These are phyloP conservation scores for Pangasius sanitwongsei DNA, from an alignment of 2,797 vertebrate species.

Conservation along the genomic window DNA sequence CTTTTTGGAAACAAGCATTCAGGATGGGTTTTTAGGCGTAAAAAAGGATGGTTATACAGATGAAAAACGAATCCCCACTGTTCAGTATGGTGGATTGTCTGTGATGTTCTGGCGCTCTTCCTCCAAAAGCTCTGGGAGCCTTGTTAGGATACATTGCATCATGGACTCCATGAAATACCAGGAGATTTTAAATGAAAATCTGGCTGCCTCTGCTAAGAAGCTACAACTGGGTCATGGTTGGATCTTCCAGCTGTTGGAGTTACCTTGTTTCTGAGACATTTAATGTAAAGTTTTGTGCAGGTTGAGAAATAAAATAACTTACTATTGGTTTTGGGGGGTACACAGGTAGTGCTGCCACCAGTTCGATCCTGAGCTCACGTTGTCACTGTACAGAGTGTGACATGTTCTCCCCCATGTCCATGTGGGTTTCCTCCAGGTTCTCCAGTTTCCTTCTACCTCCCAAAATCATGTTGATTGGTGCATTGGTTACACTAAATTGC, in stretches of 20 bases:
- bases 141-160: background rate
- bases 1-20: background rate
- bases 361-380: too few species aligned
- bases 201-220: background rate
- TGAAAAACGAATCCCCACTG: background rate
- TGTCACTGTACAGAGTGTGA: too few species aligned
- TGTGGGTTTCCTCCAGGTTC: background rate
- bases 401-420: too few species aligned
- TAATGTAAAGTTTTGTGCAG: conserved; percentile 5
- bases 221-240: background rate
- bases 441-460: background rate
- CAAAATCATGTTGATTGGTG: background rate
- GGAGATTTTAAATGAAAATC: background rate
- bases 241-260: background rate
- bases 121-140: background rate
- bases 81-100: background rate
- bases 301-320: background rate
- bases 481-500: background rate
- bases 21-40: background rate
- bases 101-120: too few species aligned
- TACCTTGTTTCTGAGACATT: background rate
- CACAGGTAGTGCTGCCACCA: background rate
- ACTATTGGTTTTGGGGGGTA: background rate
- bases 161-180: background rate
- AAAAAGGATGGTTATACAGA: background rate